phyloP scores from a whole-genome alignment of 2,888 invertebrate genomes.

The Unio pictorum region DNA sequence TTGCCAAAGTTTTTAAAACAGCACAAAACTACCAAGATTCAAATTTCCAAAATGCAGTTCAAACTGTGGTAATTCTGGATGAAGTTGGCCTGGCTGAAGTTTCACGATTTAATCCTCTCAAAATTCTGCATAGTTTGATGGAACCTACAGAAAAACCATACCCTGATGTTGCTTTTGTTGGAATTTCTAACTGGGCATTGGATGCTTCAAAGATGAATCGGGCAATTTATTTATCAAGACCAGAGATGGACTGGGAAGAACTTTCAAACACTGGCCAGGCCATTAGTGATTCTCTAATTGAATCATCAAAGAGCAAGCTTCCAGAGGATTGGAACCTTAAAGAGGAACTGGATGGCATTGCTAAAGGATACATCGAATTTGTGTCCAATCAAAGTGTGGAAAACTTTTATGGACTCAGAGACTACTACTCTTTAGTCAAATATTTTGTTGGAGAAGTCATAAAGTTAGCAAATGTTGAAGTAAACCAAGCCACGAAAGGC shows the following conservation, averaged over 20 bases:
- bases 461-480: not conserved
- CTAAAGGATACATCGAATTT: slow-evolving; percentile 17
- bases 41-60: slow-evolving; percentile 29
- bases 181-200: slow-evolving; percentile 55
- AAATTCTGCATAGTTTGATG: slow-evolving; percentile 51
- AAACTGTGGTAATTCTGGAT: slow-evolving; percentile 56
- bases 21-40: slow-evolving; percentile 43
- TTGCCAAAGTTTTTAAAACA: slow-evolving; percentile 52
- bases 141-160: slow-evolving; percentile 39
- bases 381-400: slow-evolving; percentile 17
- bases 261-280: slow-evolving; percentile 43
- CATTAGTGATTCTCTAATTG: slow-evolving; percentile 33
- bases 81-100: slow-evolving; percentile 59
- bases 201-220: slow-evolving; percentile 64
- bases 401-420: slow-evolving; percentile 45
- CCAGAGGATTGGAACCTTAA: not conserved
- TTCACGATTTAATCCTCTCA: slow-evolving; percentile 56
- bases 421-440: slow-evolving; percentile 39
- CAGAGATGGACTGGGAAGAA: slow-evolving; percentile 49
- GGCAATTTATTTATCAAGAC: slow-evolving; percentile 53
- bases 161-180: slow-evolving; percentile 55
- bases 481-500: slow-evolving; percentile 8
- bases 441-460: slow-evolving; percentile 8
- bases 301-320: not conserved
- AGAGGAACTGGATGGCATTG: slow-evolving; percentile 17